Percentiles rank a stretch among this genome's conserved stretches.
phyloP scores from a whole-genome alignment of 1,140 invertebrate genomes.

The Helicorthomorpha holstii region DNA sequence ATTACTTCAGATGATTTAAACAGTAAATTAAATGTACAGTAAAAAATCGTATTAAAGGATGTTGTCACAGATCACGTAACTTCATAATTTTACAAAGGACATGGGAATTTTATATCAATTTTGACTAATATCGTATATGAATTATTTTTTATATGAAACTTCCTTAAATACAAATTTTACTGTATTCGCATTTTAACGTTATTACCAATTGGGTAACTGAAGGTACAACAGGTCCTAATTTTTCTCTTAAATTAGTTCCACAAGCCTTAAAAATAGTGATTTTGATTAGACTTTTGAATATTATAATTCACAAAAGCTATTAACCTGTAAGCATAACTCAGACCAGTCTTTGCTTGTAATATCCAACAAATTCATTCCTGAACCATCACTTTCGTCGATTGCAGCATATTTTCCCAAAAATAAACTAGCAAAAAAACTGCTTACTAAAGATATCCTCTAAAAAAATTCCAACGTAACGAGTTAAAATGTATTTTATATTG shows the following conservation, averaged over 20 bases:
- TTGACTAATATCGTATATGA: neutral
- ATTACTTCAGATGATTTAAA: no score
- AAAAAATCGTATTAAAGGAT: no score
- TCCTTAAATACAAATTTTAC: neutral
- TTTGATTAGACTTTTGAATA: neutral
- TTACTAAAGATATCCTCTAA: constrained; percentile 76
- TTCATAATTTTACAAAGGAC: neutral
- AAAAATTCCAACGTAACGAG: constrained; percentile 15
- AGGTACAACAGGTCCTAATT: constrained; percentile 50
- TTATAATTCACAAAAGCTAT: constrained; percentile 6
- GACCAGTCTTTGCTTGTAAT: constrained; percentile 65
- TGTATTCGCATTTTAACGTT: constrained; percentile 9
- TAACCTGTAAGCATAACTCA: constrained; percentile 47
- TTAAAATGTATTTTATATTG: neutral
- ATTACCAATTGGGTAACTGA: constrained; percentile 40
- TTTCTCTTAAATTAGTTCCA: constrained; percentile 42
- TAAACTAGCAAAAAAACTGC: constrained; percentile 75
- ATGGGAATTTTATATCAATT: neutral
- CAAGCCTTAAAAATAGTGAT: constrained; percentile 32
- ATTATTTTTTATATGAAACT: neutral
- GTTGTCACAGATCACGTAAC: neutral
- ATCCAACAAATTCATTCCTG: constrained; percentile 91
- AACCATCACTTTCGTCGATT: constrained; percentile 81
- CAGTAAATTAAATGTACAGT: no score
- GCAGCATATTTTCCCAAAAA: constrained; percentile 77